Evolutionary conservation across 2,888 invertebrate genomes (phyloP), one percentile per base, ranked within the genome.

Genomic region (Oxyscelio sp.): DNA sequence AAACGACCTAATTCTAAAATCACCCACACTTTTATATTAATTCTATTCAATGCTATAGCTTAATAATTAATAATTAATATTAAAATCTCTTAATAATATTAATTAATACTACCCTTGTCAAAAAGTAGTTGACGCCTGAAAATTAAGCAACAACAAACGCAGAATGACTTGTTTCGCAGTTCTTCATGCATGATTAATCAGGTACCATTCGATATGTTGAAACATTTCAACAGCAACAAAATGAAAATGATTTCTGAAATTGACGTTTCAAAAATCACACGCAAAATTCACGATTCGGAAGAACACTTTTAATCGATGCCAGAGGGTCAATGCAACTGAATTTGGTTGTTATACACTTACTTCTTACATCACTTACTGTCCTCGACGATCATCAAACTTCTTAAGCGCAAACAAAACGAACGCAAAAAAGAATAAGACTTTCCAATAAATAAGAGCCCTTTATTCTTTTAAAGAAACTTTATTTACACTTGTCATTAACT

Each of bases 151-250:
- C 40, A 50, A 61, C 61, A 34, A 52, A 78, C 87, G 86, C 82
- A 89, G 87, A 89, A 71, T 86, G 85, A 87, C 83, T 75, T 77
- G 85, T 80, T 89, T 89, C 88, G 88, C 88, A 90, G 88, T 89
- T 88, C 88, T 91, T 89, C 85, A 86, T 87, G 87, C 83, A 88
- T 75, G 84, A 86, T 89, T 90, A 80, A 88, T 92, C 92, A 92
- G 92, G 92, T 93, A 93, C 92, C 90, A 89, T 90, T 90, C 89
- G 89, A 87, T 90, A 88, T 89, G 87, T 89, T 88, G 88, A 85
- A 80, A 59, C 21, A 31, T 4, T 63, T 45, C 45, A 80, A 65
- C 73, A 24, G 43, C 52, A 8, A 17, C 24, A 19, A 77, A 59
- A 24, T n/a, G 68, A 31, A 77, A n/a, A n/a, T n/a, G n/a, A n/a